Percentiles rank a stretch among this genome's conserved stretches.
phyloP scores from a whole-genome alignment of 1,140 invertebrate genomes.

The Hyposmocoma kahamanoa region DNA sequence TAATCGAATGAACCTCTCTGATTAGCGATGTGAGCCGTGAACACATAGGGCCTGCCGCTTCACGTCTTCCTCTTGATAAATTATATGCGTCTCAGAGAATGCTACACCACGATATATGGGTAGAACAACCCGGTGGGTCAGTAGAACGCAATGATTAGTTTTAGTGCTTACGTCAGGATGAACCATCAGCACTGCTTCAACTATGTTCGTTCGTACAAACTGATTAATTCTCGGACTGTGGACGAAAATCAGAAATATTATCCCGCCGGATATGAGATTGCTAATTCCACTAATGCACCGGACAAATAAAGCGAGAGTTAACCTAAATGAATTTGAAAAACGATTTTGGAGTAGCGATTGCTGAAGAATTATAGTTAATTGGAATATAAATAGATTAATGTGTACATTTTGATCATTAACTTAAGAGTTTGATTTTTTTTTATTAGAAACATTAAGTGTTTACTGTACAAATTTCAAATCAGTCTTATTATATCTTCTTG shows the following conservation, averaged over 20 bases:
- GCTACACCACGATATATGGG: too few species aligned
- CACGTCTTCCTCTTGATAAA: not conserved
- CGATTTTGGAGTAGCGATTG: too few species aligned
- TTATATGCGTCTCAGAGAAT: not conserved
- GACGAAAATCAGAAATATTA: conserved; percentile 63
- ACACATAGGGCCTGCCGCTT: not conserved
- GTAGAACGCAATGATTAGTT: conserved; percentile 2
- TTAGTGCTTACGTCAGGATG: conserved; percentile 1
- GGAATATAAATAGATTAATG: too few species aligned
- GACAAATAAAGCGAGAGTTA: conserved; percentile 46
- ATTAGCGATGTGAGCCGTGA: conserved; percentile 13
- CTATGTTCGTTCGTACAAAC: conserved; percentile 25
- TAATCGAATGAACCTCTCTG: conserved; percentile 19
- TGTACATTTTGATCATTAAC: too few species aligned
- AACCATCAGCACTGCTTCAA: not conserved
- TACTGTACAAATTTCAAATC: too few species aligned
- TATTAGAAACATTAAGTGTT: too few species aligned
- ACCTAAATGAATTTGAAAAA: too few species aligned
- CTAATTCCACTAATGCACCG: conserved; percentile 69
- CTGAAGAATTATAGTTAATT: too few species aligned
- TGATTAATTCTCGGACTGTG: conserved; percentile 59
- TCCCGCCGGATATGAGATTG: conserved; percentile 59
- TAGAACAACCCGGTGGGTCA: not conserved
- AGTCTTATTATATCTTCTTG: too few species aligned
- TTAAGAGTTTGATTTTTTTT: too few species aligned